phyloP scores from a whole-genome alignment of 1,140 invertebrate species.

The Caenorhabditis briggsae region DNA sequence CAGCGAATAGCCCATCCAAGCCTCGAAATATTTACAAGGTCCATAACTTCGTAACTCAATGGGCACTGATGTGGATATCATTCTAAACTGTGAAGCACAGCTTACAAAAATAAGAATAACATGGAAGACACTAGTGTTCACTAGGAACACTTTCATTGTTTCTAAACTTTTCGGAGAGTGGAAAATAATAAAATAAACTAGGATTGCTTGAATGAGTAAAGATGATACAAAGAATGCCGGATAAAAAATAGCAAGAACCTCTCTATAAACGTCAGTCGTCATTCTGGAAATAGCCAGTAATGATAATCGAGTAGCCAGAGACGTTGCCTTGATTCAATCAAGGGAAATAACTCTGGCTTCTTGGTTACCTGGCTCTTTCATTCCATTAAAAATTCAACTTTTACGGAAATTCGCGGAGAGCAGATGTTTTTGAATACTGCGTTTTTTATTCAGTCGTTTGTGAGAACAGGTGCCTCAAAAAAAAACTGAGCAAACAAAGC shows the following conservation, averaged over 20 bases:
- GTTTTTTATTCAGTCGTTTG: not conserved
- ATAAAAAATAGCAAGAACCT: not conserved
- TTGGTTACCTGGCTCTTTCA: not conserved
- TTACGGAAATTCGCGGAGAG: not conserved
- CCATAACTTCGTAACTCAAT: conserved; percentile 2
- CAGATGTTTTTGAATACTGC: not conserved
- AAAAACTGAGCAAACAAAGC: not conserved
- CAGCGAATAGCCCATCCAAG: conserved; percentile 1
- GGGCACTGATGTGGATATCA: not conserved
- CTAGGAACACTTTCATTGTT: not conserved
- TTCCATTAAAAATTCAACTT: not conserved
- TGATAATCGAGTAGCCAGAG: not conserved
- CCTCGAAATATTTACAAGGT: not conserved
- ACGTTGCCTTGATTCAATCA: conserved; percentile 30
- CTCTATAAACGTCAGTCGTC: not conserved
- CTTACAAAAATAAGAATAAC: not conserved
- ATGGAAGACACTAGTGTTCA: not conserved
- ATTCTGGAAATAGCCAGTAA: conserved; percentile 22
- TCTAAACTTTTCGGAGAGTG: not conserved
- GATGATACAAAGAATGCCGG: not conserved
- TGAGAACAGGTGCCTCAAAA: not conserved
- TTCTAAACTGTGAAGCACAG: not conserved
- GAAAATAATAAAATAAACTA: not conserved
- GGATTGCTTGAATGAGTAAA: not conserved
- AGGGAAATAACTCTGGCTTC: not conserved